These are phyloP conservation scores for Anabas testudineus DNA, from an alignment of 2,797 vertebrate species.

Conservation along the genomic window DNA sequence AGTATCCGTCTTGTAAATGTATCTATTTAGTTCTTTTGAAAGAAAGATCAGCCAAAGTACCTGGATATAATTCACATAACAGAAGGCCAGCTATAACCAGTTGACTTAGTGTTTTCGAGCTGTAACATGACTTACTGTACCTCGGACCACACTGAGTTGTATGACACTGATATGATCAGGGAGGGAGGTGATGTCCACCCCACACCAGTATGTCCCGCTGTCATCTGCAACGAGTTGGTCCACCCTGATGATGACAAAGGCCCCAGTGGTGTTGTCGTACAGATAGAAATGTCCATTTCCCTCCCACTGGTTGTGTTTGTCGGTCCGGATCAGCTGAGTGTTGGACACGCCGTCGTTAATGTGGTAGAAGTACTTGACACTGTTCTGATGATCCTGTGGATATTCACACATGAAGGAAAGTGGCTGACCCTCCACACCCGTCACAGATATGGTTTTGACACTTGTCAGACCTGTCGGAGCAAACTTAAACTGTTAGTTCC, in stretches of 20 bases:
- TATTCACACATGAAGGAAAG: constrained; percentile 59
- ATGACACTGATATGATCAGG: constrained; percentile 25
- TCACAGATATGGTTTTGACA: constrained; percentile 11
- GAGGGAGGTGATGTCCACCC: accelerated
- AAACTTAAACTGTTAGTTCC: constrained; percentile 18
- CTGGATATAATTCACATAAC: background rate
- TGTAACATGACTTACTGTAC: constrained; percentile 26
- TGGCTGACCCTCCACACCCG: constrained; percentile 40
- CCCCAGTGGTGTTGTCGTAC: constrained; percentile 63
- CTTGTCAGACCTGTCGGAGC: constrained; percentile 43
- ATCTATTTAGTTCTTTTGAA: background rate
- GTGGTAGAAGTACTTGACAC: constrained; percentile 50
- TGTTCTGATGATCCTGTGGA: background rate
- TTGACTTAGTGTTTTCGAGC: background rate
- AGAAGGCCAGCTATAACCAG: background rate
- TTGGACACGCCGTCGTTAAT: background rate
- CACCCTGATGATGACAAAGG: constrained; percentile 50
- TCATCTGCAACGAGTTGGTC: constrained; percentile 38
- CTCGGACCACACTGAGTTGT: constrained; percentile 50
- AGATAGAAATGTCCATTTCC: constrained; percentile 44
- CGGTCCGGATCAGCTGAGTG: constrained; percentile 7
- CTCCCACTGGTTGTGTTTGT: constrained; percentile 32
- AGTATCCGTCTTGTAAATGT: background rate
- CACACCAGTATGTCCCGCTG: constrained; percentile 63
- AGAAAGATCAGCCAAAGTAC: background rate